phyloP scores from a whole-genome alignment of 2,797 vertebrate genomes.

The Helarctos malayanus region DNA sequence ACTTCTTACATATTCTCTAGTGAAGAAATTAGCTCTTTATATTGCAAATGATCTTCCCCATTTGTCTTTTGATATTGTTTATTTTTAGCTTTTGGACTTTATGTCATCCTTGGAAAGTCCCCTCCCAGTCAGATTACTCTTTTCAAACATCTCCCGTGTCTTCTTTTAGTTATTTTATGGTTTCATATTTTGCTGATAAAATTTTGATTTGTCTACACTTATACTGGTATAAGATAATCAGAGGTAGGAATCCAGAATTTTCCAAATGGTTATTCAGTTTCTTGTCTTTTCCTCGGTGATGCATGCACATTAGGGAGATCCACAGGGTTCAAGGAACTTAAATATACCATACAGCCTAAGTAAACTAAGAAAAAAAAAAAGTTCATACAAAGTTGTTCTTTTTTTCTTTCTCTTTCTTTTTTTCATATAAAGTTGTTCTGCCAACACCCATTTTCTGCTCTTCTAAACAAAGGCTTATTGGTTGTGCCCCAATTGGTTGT shows the following conservation, averaged over 20 bases:
- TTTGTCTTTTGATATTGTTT: neutral
- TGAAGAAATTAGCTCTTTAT: neutral
- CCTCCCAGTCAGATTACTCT: neutral
- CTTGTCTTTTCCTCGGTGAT: slow-evolving; percentile 73
- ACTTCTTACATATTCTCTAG: neutral
- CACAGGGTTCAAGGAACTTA: slow-evolving; percentile 87
- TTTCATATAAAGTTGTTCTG: neutral
- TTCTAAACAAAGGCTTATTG: neutral
- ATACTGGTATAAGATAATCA: neutral
- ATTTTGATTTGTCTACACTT: neutral
- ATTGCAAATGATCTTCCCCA: neutral
- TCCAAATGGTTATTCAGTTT: neutral
- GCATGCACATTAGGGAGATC: slow-evolving; percentile 84
- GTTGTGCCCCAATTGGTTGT: neutral
- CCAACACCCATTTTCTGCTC: no score
- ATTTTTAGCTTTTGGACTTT: slow-evolving; percentile 43
- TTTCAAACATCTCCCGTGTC: neutral
- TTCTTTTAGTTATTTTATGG: neutral
- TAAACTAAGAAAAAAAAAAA: slow-evolving; percentile 87
- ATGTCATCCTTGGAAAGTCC: neutral
- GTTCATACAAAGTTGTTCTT: slow-evolving; percentile 81
- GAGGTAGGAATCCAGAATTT: neutral
- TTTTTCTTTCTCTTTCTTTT: neutral
- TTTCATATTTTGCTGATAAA: slow-evolving; percentile 19
- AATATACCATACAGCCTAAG: slow-evolving; percentile 84